phyloP scores from a whole-genome alignment of 2,113 vertebrate genomes.

The Ornithorhynchus anatinus region DNA sequence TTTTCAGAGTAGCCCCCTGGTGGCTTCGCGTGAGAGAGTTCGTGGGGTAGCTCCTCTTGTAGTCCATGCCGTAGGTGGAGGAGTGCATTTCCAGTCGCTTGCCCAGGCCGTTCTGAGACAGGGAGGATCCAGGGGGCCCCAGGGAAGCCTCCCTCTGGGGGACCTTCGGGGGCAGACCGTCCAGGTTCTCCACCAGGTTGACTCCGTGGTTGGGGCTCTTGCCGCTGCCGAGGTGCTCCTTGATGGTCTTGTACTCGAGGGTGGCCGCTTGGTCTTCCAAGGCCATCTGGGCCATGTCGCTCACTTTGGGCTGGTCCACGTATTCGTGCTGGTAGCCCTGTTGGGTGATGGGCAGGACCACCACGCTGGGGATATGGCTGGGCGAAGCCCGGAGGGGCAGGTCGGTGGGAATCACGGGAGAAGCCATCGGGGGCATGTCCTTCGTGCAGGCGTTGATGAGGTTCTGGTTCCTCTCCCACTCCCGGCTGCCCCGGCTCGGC shows the following conservation, averaged over 20 bases:
- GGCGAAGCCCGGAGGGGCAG: constrained; percentile 92
- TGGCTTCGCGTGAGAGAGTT: constrained; percentile 80
- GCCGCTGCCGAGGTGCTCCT: constrained; percentile 77
- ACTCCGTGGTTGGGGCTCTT: constrained; percentile 88
- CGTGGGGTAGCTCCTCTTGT: constrained; percentile 85
- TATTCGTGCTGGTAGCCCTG: constrained; percentile 95
- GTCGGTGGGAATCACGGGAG: constrained; percentile 90
- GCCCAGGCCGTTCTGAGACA: constrained; percentile 86
- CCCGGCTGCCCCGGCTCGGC: constrained; percentile 89
- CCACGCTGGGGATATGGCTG: constrained; percentile 94
- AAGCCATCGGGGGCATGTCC: constrained; percentile 88
- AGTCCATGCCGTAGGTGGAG: constrained; percentile 88
- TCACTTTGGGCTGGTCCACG: constrained; percentile 91
- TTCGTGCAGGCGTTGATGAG: constrained; percentile 96
- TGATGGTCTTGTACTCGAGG: constrained; percentile 94
- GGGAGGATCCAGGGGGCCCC: constrained; percentile 72
- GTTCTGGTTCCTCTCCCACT: constrained; percentile 97
- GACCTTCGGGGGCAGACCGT: constrained; percentile 89
- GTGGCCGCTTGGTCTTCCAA: constrained; percentile 91
- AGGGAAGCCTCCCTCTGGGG: constrained; percentile 96
- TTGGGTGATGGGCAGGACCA: constrained; percentile 91
- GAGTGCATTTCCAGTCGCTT: constrained; percentile 93
- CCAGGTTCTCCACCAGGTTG: constrained; percentile 82
- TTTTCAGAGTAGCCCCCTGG: constrained; percentile 85
- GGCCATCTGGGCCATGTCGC: constrained; percentile 75